Conservation (phyloP, 2,113 vertebrate species). For the Halichoerus grypus region DNA sequence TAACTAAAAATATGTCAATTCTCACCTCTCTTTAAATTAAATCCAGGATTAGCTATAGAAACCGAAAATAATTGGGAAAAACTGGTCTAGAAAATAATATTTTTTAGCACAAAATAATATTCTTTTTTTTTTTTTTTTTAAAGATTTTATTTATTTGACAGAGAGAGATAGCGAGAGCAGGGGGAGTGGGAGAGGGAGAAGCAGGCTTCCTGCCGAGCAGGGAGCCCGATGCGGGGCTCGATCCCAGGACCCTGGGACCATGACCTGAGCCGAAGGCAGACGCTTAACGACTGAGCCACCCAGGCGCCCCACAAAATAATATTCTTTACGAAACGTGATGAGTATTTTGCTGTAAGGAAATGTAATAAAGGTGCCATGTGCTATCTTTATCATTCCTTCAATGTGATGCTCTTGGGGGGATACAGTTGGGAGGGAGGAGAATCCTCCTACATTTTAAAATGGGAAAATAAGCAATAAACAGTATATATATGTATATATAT, state of each 20-base stretch:
- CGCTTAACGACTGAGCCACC: no score
- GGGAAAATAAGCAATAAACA: neutral
- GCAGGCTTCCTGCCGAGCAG: no score
- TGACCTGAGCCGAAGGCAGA: no score
- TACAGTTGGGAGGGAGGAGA: neutral
- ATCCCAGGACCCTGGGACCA: no score
- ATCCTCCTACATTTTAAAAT: neutral
- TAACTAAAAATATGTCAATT: constrained; percentile 56
- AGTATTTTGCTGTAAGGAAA: constrained; percentile 4
- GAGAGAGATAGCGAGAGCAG: no score
- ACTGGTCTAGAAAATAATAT: constrained; percentile 16
- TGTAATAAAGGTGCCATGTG: neutral
- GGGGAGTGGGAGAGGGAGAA: no score
- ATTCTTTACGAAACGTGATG: neutral
- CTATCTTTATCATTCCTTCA: neutral
- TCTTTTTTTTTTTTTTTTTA: no score
- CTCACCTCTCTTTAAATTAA: constrained; percentile 54
- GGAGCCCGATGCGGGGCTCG: no score
- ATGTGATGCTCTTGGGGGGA: neutral
- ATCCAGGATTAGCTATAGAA: constrained; percentile 31
- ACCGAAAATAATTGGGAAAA: constrained; percentile 42
- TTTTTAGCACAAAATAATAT: constrained; percentile 26
- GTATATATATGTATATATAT: neutral
- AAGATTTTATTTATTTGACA: no score
- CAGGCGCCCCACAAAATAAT: constrained; percentile 25